Percentiles rank a stretch among this genome's conserved stretches.
phyloP scores from a whole-genome alignment of 2,888 invertebrate species.

The Tolmerus cingulatus region DNA sequence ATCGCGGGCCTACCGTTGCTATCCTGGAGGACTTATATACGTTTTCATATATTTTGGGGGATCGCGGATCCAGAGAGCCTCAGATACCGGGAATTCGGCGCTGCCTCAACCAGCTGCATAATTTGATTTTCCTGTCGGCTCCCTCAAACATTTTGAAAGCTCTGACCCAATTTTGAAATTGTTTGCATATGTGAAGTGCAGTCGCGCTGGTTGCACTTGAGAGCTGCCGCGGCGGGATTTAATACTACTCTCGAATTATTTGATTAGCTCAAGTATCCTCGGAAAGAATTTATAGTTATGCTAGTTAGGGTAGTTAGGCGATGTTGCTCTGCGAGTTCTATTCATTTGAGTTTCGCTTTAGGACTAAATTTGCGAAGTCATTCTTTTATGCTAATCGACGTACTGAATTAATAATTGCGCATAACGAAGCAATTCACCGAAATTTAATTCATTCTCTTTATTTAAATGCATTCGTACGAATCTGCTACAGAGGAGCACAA shows the following conservation, averaged over 20 bases:
- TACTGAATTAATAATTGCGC: too few relatives aligned
- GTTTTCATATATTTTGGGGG: not conserved
- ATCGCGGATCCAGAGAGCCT: not conserved
- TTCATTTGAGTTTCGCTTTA: too few relatives aligned
- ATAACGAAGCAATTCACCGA: too few relatives aligned
- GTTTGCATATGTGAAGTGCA: not conserved
- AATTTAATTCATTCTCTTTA: too few relatives aligned
- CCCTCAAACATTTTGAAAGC: not conserved
- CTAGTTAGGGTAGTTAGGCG: not conserved
- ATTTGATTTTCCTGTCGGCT: not conserved
- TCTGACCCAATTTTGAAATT: slow-evolving; percentile 10
- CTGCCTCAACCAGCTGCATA: not conserved
- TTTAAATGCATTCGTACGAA: too few relatives aligned
- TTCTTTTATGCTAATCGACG: too few relatives aligned
- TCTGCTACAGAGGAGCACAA: too few relatives aligned
- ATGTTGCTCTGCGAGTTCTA: too few relatives aligned
- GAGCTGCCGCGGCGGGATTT: not conserved
- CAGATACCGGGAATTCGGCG: not conserved
- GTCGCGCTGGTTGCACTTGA: not conserved
- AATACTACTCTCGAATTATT: not conserved
- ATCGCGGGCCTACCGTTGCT: not conserved
- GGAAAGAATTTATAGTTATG: not conserved
- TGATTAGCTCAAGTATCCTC: not conserved
- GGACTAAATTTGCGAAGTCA: too few relatives aligned
- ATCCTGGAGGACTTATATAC: not conserved